Evolutionary conservation across 2,888 invertebrate genomes (phyloP), one percentile per base, ranked within the genome.

Genomic region (Lordiphosa fenestrarum): DNA sequence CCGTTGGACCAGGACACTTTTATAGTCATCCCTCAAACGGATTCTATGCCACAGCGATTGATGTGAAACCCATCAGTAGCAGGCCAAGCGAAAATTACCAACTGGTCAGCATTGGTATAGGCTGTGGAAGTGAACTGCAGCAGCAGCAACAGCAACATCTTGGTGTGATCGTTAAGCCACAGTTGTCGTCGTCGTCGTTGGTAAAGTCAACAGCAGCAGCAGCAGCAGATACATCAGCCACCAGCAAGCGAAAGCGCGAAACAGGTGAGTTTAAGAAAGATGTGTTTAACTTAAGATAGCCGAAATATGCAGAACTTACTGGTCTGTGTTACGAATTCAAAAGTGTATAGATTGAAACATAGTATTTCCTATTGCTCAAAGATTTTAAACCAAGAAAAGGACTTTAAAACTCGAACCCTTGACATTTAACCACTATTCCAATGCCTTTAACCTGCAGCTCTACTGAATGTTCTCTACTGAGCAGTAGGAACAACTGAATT

Each of bases 201-300:
- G 19, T 52, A 50, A 56, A 53, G 50, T 37, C 54, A 63, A 40
- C 58, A 61, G 23, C 71, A 66, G 12, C 73, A 66, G 38, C 69
- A 69, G 39, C 62, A 55, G 42, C 66, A 41, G 56, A 54, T 58
- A 65, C 67, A 67, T 64, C 71, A 64, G 66, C 61, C 54, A 65
- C 58, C 49, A 83, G 69, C 69, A 85, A 83, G 60, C 72, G 84
- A 58, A 84, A 85, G 63, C 85, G 84, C 55, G 73, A 85, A 68
- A 75, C 71, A 84, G 84, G 84, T 84, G 65, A 66, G 82, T 63
- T 6, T 30, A 2, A 2, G 0, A 30, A 12, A 33, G 19, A 23
- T 37, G n/a, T 33, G 4, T 12, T 3, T 6, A 38, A 19, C 19
- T 19, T 19, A 19, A 19, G 19, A 19, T 19, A 19, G 19, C 3